Conservation (phyloP, 1,140 invertebrate species). For the Mamestra configurata region DNA sequence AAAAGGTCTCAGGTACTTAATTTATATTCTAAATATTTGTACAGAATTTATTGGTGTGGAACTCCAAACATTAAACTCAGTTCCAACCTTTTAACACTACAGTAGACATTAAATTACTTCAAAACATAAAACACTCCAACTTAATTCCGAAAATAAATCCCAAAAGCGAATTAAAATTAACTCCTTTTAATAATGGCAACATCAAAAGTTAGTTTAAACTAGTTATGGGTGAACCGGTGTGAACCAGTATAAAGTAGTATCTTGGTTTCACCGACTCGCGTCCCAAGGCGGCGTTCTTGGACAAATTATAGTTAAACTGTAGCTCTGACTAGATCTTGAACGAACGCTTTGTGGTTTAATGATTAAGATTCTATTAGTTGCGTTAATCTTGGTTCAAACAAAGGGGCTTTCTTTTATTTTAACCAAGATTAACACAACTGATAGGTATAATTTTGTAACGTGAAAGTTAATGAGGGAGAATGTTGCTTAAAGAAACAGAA, state of each 20-base stretch:
- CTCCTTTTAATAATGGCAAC: neutral
- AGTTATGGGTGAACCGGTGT: conserved; percentile 21
- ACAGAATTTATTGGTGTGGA: neutral
- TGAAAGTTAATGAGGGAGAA: no score
- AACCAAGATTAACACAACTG: no score
- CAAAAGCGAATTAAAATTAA: conserved; percentile 31
- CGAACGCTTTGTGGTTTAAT: neutral
- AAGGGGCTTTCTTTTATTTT: neutral
- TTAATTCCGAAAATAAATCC: conserved; percentile 20
- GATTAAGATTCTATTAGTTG: neutral
- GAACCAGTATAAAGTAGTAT: conserved; percentile 26
- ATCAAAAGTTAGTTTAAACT: conserved; percentile 37
- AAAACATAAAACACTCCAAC: neutral
- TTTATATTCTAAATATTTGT: neutral
- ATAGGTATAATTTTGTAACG: no score
- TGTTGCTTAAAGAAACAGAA: no score
- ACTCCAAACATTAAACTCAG: conserved; percentile 5
- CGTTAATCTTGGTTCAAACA: neutral
- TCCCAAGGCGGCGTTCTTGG: neutral
- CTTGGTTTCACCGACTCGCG: conserved; percentile 6
- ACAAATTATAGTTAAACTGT: conserved; percentile 34
- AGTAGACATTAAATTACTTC: neutral
- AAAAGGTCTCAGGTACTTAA: neutral
- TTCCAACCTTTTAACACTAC: conserved; percentile 22
- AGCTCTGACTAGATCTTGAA: conserved; percentile 29